Evolutionary conservation across 53 echinoderm and acorn worm species (phyloP).

Genomic region (Paelopatides confundens): DNA sequence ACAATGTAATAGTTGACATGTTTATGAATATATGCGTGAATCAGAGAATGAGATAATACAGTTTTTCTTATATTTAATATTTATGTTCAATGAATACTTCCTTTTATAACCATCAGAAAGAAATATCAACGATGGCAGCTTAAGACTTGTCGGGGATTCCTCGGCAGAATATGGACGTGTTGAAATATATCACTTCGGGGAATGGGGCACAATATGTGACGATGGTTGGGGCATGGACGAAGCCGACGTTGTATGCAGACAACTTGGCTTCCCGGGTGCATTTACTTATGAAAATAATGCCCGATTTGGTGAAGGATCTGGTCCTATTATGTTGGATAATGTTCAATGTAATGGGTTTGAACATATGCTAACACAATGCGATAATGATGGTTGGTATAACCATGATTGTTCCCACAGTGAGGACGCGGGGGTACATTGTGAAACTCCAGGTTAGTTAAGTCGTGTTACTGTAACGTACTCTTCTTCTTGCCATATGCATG

Average conservation of each 20-base stretch:
- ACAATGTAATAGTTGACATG: too few relatives aligned
- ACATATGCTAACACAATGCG: background rate
- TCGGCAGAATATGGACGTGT: background rate
- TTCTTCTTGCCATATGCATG: too few relatives aligned
- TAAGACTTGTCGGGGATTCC: background rate
- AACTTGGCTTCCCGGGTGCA: background rate
- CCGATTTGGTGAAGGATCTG: background rate
- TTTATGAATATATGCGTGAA: too few relatives aligned
- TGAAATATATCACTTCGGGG: background rate
- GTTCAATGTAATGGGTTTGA: background rate
- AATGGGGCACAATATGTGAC: background rate
- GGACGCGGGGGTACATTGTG: background rate
- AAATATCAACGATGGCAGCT: too few relatives aligned
- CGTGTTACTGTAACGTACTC: too few relatives aligned
- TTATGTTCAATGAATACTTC: too few relatives aligned
- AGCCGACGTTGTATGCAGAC: background rate
- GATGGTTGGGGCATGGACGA: background rate
- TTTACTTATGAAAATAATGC: background rate
- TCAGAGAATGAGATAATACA: too few relatives aligned
- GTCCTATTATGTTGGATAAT: background rate
- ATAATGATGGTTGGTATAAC: background rate
- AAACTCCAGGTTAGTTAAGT: too few relatives aligned
- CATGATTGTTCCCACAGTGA: background rate
- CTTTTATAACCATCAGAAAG: too few relatives aligned
- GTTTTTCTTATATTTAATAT: too few relatives aligned